Conservation (phyloP, 2,113 vertebrate species). For the Ondatra zibethicus region DNA sequence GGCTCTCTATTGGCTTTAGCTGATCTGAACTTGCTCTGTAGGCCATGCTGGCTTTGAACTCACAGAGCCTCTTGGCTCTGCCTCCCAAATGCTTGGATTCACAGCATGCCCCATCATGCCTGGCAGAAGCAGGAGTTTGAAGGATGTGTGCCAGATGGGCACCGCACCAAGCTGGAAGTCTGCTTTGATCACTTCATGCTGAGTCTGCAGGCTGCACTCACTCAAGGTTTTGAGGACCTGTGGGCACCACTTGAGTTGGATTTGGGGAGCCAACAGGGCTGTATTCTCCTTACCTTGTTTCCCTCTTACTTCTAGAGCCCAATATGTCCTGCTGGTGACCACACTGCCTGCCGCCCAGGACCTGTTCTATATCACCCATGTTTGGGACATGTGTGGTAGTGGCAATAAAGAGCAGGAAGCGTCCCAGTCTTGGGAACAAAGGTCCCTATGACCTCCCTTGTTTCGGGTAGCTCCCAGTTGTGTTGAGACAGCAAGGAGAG, state of each 20-base stretch:
- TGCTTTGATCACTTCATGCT: neutral
- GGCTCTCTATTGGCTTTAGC: neutral
- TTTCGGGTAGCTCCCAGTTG: neutral
- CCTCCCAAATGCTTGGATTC: neutral
- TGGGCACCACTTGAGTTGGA: neutral
- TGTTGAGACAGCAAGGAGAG: neutral
- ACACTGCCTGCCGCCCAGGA: neutral
- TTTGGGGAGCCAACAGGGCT: neutral
- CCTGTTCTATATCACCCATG: neutral
- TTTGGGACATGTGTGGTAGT: too few relatives aligned
- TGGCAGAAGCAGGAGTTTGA: neutral
- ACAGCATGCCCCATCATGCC: neutral
- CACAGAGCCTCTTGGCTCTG: neutral
- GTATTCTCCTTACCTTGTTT: fast-evolving
- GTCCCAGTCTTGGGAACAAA: neutral
- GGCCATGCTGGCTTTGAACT: neutral
- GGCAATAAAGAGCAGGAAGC: neutral
- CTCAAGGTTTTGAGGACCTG: neutral
- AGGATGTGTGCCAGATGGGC: neutral
- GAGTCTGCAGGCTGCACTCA: fast-evolving
- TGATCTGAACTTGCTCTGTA: neutral
- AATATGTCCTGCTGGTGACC: neutral
- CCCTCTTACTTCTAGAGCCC: neutral
- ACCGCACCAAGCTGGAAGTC: neutral
- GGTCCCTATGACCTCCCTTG: neutral